Evolutionary conservation across 2,888 invertebrate species (phyloP), one percentile per base, ranked within the genome.

Genomic region (Dolichomitus sp.): DNA sequence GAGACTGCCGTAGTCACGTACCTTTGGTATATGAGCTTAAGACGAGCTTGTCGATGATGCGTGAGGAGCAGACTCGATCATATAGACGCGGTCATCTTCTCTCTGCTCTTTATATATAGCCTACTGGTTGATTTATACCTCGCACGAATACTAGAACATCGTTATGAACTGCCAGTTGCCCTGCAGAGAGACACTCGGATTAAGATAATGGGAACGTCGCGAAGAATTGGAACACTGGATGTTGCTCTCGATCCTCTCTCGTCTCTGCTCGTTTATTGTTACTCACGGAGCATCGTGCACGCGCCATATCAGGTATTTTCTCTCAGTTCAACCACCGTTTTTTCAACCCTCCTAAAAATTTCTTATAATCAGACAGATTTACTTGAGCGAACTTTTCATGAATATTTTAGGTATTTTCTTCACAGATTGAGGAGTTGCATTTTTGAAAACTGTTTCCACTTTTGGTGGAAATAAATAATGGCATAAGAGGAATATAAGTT

Each of bases 131-230:
- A 17, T 61, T 6, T 42, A 45, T 61, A 63, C 17, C 19, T 54
- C n/a, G 63, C 45, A 63, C 69, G 63, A 37, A 77, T 52, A 63
- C 76, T 45, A 37, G 54, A 81, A 72, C 42, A 73, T 68, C 76
- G 65, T 72, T 57, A 33, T 27, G 45, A 17, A 69, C 33, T 27
- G 54, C 23, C 23, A 33, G 33, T 77, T 70, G 54, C 65, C 33
- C 52, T 42, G 73, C 40, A 33, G 66, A 74, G 79, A 70, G 61
- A 83, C 72, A 66, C 69, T 57, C 76, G 81, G 83, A 84, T 85
- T 84, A 78, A 85, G 84, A 84, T 85, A 84, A 84, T 84, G 59
- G 73, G 77, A 78, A 77, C 68, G 50, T 59, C 79, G 79, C 59
- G 75, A 81, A 78, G 74, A 85, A 85, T 80, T 77, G 80, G 81